Percentiles rank a stretch among this genome's conserved stretches.
Evolutionary conservation across 1,140 invertebrate genomes (phyloP).

Genomic region (Lepidotrigona ventralis): DNA sequence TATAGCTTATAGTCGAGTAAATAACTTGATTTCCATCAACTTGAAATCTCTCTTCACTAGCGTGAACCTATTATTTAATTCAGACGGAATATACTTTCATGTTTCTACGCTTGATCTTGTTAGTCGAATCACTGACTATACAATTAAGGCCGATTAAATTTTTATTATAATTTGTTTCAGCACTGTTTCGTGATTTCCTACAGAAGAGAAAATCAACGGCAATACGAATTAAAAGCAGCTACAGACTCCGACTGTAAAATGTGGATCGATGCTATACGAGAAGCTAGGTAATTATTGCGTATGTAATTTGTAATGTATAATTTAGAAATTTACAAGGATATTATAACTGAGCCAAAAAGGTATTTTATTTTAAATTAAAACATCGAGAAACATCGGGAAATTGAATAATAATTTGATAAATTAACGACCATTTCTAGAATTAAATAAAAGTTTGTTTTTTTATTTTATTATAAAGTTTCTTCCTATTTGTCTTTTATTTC

Average conservation of each 20-base stretch:
- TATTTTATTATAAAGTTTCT: too few relatives aligned
- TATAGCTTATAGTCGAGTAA: too few relatives aligned
- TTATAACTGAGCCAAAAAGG: constrained; percentile 4
- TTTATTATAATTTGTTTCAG: constrained; percentile 81
- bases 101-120: not conserved
- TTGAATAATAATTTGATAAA: too few relatives aligned
- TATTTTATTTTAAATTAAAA: not conserved
- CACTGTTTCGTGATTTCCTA: constrained; percentile 95
- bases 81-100: not conserved
- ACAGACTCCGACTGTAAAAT: constrained; percentile 92
- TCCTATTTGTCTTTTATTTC: too few relatives aligned
- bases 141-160: too few relatives aligned
- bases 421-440: too few relatives aligned
- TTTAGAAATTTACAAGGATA: not conserved
- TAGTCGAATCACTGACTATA: not conserved
- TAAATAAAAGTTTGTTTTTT: too few relatives aligned
- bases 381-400: too few relatives aligned
- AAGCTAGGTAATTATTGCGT: constrained; percentile 86
- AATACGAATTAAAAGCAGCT: constrained; percentile 92
- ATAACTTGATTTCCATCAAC: too few relatives aligned
- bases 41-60: too few relatives aligned
- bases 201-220: constrained; percentile 90
- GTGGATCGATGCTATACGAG: constrained; percentile 94
- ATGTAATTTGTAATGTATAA: not conserved
- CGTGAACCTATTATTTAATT: too few relatives aligned